Evolutionary conservation across 2,888 invertebrate species (phyloP), one percentile per base, ranked within the genome.

Genomic region (Parthenolecanium corni): DNA sequence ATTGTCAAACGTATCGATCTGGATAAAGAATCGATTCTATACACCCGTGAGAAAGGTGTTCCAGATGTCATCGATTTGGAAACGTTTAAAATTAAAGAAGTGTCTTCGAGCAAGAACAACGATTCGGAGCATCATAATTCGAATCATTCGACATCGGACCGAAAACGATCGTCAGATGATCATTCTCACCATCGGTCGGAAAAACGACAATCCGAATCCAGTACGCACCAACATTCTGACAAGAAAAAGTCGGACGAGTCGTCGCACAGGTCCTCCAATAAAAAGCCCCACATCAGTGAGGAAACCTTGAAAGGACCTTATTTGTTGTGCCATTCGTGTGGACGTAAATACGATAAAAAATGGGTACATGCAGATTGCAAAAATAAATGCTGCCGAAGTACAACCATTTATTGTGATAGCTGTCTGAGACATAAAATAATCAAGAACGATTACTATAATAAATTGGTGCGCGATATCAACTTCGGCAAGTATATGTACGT

Each of bases 401-500:
- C 61, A 2, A 16, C 61, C 9, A 46, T 46, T 23, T 40, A 61
- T 51, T 61, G 61, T 61, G 61, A 61, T 61, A 61, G 49, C 49
- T 61, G 61, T 21, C 40, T 61, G 12, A 46, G 61, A 38, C 49
- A 21, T 51, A 61, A 23, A 31, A 47, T 61, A 25, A 36, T 49
- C 24, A 49, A 47, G 51, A 61, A 49, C 40, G 61, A 61, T 61
- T 49, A 49, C 49, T 49, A 36, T 49, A 49, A 49, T 38, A 51
- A 61, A 14, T 23, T 61, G 38, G 36, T 61, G 36, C 38, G 47
- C 5, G 49, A 38, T 18, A 9, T 36, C 31, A 61, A 49, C 14
- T 61, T 61, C 61, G 14, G 36, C n/a, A 61, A 61, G 11, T 61
- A 61, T 49, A 61, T 61, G 61, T 61, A 61, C 24, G 61, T 61